Percentiles rank a stretch among this genome's conserved stretches.
Conservation (phyloP, 2,888 invertebrate genomes). For the Andrena dorsata region DNA sequence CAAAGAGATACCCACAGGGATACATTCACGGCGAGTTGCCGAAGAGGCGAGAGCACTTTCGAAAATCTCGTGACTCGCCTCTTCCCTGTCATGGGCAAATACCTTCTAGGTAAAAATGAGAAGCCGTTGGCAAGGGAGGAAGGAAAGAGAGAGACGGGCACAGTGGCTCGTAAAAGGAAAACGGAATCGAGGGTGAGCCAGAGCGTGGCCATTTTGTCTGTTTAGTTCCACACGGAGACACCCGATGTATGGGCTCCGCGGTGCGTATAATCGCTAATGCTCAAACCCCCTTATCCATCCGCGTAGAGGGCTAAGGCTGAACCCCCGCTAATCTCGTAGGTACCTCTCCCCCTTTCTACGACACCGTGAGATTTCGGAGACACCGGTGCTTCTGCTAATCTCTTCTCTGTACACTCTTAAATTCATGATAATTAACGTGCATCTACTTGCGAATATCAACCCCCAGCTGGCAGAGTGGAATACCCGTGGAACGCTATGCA, state of each 20-base stretch:
- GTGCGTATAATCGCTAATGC: constrained; percentile 84
- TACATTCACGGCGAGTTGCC: constrained; percentile 33
- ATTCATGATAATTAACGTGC: constrained; percentile 21
- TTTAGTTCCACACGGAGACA: constrained; percentile 83
- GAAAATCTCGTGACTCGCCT: constrained; percentile 74
- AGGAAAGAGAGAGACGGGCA: constrained; percentile 35
- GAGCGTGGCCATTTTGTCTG: constrained; percentile 83
- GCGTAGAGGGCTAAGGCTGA: constrained; percentile 64
- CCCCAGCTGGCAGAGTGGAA: background rate
- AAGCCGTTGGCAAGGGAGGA: constrained; percentile 41
- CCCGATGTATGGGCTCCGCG: constrained; percentile 81
- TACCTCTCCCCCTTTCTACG: constrained; percentile 67
- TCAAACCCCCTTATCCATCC: constrained; percentile 76
- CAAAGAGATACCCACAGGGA: constrained; percentile 27
- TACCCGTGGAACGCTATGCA: background rate
- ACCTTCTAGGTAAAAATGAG: constrained; percentile 59
- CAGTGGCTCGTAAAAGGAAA: constrained; percentile 70
- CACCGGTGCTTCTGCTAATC: constrained; percentile 34
- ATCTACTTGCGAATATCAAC: background rate
- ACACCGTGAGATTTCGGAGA: constrained; percentile 65
- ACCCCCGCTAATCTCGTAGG: constrained; percentile 74
- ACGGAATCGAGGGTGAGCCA: constrained; percentile 79
- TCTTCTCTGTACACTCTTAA: background rate
- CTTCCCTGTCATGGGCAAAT: constrained; percentile 61
- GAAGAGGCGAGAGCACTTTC: constrained; percentile 70